These are phyloP conservation scores for Leptonema lineaticorne DNA, from an alignment of 1,140 invertebrate species.

Conservation along the genomic window DNA sequence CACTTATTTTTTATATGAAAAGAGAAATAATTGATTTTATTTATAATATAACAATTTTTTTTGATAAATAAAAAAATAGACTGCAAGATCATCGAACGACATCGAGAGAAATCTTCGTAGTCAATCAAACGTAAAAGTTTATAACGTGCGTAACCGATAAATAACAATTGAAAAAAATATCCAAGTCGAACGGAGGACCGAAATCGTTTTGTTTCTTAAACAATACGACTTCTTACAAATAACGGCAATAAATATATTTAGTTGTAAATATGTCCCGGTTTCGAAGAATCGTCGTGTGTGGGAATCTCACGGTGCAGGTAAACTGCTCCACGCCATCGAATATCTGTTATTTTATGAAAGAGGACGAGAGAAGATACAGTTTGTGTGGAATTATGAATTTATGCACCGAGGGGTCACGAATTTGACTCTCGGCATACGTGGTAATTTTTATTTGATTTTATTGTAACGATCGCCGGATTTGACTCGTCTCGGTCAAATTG, in stretches of 20 bases:
- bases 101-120: not conserved
- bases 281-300: conserved; percentile 12
- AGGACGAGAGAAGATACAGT: no score
- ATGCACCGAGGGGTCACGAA: not conserved
- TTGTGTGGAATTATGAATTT: not conserved
- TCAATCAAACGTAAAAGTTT: not conserved
- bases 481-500: not conserved
- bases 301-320: conserved; percentile 12
- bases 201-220: not conserved
- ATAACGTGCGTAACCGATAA: not conserved
- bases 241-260: conserved; percentile 4
- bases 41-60: no score
- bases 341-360: not conserved
- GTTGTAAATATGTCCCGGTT: conserved; percentile 21
- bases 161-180: not conserved
- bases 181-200: not conserved
- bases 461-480: not conserved
- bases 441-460: not conserved
- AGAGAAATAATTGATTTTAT: no score
- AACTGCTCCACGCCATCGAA: not conserved
- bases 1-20: no score
- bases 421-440: not conserved
- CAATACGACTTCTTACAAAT: conserved; percentile 10
- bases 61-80: no score
- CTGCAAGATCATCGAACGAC: no score